phyloP scores from a whole-genome alignment of 64 coral and sea anemone genomes.

The Montipora capricornis region DNA sequence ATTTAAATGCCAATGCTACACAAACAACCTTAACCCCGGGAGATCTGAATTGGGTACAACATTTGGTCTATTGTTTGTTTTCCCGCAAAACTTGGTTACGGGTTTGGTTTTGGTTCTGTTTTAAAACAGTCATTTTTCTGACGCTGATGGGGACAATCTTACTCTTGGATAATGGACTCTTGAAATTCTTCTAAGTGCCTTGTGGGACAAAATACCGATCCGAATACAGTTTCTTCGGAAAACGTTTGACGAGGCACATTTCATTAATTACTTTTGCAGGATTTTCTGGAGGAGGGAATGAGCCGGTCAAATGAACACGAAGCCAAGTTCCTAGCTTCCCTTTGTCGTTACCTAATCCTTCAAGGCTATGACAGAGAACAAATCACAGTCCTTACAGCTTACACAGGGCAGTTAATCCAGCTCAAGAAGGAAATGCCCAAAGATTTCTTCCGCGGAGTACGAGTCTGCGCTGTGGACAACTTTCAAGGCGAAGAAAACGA shows the following conservation, averaged over 20 bases:
- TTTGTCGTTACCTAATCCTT: constrained; percentile 92
- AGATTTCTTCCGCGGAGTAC: constrained; percentile 81
- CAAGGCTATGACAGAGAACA: constrained; percentile 87
- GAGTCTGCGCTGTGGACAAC: constrained; percentile 91
- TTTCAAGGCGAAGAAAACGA: constrained; percentile 98
- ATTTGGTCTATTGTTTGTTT: too few species aligned
- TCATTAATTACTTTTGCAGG: constrained; percentile 36
- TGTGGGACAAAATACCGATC: too few species aligned
- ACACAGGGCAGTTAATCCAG: constrained; percentile 93
- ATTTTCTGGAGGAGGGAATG: constrained; percentile 84
- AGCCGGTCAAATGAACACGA: constrained; percentile 94
- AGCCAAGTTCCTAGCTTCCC: constrained; percentile 83
- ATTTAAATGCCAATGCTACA: too few species aligned
- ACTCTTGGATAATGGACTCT: too few species aligned
- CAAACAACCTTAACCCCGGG: too few species aligned
- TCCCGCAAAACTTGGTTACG: too few species aligned
- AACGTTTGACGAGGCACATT: neutral
- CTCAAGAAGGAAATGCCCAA: constrained; percentile 90
- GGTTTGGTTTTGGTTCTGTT: too few species aligned
- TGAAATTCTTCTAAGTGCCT: too few species aligned
- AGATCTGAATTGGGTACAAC: too few species aligned
- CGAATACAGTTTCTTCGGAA: too few species aligned
- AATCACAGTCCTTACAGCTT: constrained; percentile 96
- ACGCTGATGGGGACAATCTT: too few species aligned
- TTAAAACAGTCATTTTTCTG: too few species aligned